phyloP scores from a whole-genome alignment of 1,140 invertebrate species.

The Battus philenor region DNA sequence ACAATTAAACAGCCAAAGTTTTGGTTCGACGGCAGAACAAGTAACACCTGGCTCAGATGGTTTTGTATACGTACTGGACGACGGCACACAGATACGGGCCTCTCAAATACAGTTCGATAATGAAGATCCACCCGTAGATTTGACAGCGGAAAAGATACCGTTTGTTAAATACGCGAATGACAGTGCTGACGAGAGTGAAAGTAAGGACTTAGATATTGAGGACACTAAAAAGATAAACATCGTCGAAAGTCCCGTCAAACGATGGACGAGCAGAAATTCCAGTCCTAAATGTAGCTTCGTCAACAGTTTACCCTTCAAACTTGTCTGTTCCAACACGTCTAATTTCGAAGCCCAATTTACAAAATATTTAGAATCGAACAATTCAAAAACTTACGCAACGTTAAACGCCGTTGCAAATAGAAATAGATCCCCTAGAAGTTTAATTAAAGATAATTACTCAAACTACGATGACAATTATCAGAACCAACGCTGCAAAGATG shows the following conservation, averaged over 20 bases:
- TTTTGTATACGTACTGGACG: constrained; percentile 51
- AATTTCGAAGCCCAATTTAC: constrained; percentile 59
- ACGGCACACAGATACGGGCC: constrained; percentile 61
- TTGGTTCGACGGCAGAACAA: constrained; percentile 29
- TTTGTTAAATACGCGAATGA: constrained; percentile 52
- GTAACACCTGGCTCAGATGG: constrained; percentile 30
- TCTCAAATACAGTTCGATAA: constrained; percentile 70
- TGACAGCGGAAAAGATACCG: constrained; percentile 53
- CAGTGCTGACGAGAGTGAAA: constrained; percentile 25
- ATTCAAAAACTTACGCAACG: constrained; percentile 34
- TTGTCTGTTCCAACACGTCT: constrained; percentile 48
- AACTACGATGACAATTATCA: constrained; percentile 36
- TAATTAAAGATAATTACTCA: constrained; percentile 42
- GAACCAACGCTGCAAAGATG: constrained; percentile 29
- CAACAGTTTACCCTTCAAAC: constrained; percentile 54
- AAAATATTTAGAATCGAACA: constrained; percentile 49
- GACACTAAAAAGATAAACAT: constrained; percentile 49
- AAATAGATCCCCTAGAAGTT: constrained; percentile 42
- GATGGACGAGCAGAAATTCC: constrained; percentile 32
- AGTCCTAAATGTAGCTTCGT: constrained; percentile 47
- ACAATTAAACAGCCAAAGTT: constrained; percentile 19
- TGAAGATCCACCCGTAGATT: constrained; percentile 51
- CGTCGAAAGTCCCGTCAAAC: constrained; percentile 43
- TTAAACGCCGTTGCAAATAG: constrained; percentile 29
- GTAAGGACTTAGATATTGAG: constrained; percentile 17